Conservation (phyloP, 2,113 vertebrate genomes). For the Anguilla japonica region DNA sequence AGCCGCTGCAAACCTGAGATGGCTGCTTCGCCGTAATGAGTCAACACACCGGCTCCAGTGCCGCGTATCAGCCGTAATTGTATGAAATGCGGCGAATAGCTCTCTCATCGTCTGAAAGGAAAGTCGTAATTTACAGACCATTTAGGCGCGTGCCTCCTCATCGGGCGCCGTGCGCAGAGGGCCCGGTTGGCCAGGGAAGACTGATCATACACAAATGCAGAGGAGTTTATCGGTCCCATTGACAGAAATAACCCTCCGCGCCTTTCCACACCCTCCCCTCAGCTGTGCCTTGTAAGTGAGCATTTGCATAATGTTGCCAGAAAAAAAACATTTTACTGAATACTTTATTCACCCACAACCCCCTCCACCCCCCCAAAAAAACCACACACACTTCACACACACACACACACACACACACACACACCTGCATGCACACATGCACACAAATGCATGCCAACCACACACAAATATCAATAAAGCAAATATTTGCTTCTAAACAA, state of each 20-base stretch:
- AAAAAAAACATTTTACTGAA: no score
- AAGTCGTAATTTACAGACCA: constrained; percentile 22
- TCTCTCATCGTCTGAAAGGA: constrained; percentile 23
- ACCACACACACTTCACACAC: not conserved
- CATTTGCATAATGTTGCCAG: not conserved
- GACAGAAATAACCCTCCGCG: constrained; percentile 16
- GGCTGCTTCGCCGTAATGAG: constrained; percentile 9
- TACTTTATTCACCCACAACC: no score
- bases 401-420: not conserved
- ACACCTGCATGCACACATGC: no score
- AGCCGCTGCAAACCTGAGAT: constrained; percentile 5
- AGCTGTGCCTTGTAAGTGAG: not conserved
- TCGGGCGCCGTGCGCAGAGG: not conserved
- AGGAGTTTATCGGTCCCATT: constrained; percentile 8
- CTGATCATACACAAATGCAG: not conserved
- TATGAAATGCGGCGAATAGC: constrained; percentile 23
- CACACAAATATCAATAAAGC: not conserved
- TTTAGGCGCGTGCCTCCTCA: not conserved
- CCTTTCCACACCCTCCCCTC: not conserved
- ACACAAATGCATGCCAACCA: no score
- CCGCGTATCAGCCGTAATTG: constrained; percentile 27
- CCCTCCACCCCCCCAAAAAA: no score
- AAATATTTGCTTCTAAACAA: not conserved
- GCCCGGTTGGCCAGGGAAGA: not conserved
- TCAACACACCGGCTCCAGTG: constrained; percentile 12